A percentile compares a stretch with the other conserved stretches of the same genome.
These are phyloP conservation scores for Australoheros scitulus DNA, from an alignment of 2,113 vertebrate species.

Conservation along the genomic window DNA sequence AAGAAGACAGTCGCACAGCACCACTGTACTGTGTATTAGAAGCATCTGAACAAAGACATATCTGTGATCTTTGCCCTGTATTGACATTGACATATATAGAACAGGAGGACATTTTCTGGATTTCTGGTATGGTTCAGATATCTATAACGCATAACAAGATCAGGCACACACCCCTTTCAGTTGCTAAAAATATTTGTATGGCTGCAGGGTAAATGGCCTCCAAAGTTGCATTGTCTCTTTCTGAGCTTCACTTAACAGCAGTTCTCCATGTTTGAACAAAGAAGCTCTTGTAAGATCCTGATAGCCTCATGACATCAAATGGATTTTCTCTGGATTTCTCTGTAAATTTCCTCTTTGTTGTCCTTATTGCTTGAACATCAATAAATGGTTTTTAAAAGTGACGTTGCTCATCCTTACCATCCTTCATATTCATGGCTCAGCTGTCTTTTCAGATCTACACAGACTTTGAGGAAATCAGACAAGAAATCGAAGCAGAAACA, in stretches of 20 bases:
- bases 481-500: slow-evolving; percentile 96
- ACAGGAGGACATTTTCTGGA: neutral
- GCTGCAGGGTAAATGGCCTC: slow-evolving; percentile 18
- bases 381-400: neutral
- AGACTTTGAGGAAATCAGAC: slow-evolving; percentile 96
- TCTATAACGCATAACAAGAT: slow-evolving; percentile 3
- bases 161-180: neutral
- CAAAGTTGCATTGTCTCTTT: neutral
- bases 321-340: neutral
- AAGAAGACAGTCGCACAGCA: neutral
- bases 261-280: slow-evolving; percentile 16
- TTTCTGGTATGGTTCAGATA: neutral
- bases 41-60: neutral
- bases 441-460: slow-evolving; percentile 86
- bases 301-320: neutral
- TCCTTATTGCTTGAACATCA: neutral
- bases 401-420: neutral
- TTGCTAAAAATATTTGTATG: slow-evolving; percentile 34
- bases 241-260: neutral
- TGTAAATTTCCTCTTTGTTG: neutral
- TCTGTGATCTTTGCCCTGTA: neutral
- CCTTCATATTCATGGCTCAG: neutral
- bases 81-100: neutral
- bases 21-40: neutral
- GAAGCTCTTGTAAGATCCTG: neutral